Percentiles rank a stretch among this genome's conserved stretches.
These are phyloP conservation scores for Drosophila ustulata DNA, from an alignment of 2,888 invertebrate species.

Conservation along the genomic window DNA sequence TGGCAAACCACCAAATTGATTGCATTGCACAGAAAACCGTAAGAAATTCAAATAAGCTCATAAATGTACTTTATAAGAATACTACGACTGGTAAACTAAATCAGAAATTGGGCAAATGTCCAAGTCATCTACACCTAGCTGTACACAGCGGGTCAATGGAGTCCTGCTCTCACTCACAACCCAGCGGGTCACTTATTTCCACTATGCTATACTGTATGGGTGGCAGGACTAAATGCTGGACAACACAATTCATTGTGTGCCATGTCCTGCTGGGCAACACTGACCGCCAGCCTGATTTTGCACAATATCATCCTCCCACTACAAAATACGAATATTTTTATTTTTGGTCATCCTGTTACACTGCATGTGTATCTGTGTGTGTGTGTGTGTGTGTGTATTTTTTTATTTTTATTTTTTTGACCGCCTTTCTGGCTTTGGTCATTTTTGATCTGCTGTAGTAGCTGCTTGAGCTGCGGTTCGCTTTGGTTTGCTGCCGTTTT, in stretches of 20 bases:
- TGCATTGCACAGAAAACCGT: not conserved
- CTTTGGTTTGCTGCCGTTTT: conserved; percentile 73
- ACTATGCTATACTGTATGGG: conserved; percentile 15
- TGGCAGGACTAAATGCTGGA: conserved; percentile 74
- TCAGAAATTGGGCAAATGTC: conserved; percentile 40
- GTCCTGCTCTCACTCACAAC: conserved; percentile 17
- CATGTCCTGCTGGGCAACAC: conserved; percentile 68
- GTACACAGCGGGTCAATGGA: conserved; percentile 47
- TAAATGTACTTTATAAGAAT: conserved; percentile 18
- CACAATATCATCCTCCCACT: conserved; percentile 35
- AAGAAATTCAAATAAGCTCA: not conserved
- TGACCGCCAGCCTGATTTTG: conserved; percentile 33
- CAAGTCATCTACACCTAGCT: conserved; percentile 37
- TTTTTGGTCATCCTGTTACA: conserved; percentile 42
- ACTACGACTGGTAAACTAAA: conserved; percentile 26
- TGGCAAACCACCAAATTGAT: conserved; percentile 12
- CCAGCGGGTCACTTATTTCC: conserved; percentile 49
- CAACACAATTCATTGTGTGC: conserved; percentile 79
- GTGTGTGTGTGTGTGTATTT: conserved; percentile 13
- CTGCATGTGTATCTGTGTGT: conserved; percentile 11
- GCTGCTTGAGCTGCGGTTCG: conserved; percentile 79
- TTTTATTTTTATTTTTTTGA: conserved; percentile 42
- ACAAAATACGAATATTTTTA: conserved; percentile 53
- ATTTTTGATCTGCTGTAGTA: conserved; percentile 72
- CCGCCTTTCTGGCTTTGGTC: conserved; percentile 75